These are phyloP conservation scores for Brachystomella parvula DNA, from an alignment of 1,140 invertebrate species.

Conservation along the genomic window DNA sequence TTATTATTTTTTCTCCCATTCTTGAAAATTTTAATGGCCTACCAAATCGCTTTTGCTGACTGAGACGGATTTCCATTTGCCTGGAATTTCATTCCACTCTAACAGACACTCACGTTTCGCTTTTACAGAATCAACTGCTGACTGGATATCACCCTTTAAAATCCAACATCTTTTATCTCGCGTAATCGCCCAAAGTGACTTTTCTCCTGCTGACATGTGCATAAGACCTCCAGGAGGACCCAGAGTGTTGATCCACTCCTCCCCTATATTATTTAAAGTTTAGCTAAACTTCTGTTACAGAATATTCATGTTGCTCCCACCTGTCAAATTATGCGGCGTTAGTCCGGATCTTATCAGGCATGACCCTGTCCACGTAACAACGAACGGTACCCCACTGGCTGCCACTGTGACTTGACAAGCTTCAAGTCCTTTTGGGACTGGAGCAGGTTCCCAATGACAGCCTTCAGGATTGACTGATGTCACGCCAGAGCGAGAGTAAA, in stretches of 20 bases:
- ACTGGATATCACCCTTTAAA: constrained; percentile 26
- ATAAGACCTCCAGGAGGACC: constrained; percentile 53
- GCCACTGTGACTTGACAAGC: constrained; percentile 74
- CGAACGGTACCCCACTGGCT: constrained; percentile 74
- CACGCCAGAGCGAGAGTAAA: constrained; percentile 75
- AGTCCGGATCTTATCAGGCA: constrained; percentile 69
- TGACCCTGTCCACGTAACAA: constrained; percentile 68
- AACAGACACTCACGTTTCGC: no score
- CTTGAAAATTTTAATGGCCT: constrained; percentile 43
- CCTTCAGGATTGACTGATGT: constrained; percentile 73
- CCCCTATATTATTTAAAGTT: constrained; percentile 31
- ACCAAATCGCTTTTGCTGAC: constrained; percentile 80
- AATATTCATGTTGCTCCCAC: constrained; percentile 41
- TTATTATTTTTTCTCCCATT: not conserved
- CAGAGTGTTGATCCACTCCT: constrained; percentile 65
- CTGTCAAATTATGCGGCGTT: constrained; percentile 61
- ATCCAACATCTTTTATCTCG: constrained; percentile 51
- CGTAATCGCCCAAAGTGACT: constrained; percentile 77
- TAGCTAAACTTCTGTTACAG: not conserved
- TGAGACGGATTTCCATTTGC: constrained; percentile 69
- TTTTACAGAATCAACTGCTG: not conserved
- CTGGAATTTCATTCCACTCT: constrained; percentile 63
- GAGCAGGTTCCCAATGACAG: constrained; percentile 65
- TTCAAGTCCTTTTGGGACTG: constrained; percentile 64
- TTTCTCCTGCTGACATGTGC: constrained; percentile 72